A percentile compares a stretch with the other conserved stretches of the same genome.
Conservation (phyloP, 2,888 invertebrate species). For the Odontothrips loti region DNA sequence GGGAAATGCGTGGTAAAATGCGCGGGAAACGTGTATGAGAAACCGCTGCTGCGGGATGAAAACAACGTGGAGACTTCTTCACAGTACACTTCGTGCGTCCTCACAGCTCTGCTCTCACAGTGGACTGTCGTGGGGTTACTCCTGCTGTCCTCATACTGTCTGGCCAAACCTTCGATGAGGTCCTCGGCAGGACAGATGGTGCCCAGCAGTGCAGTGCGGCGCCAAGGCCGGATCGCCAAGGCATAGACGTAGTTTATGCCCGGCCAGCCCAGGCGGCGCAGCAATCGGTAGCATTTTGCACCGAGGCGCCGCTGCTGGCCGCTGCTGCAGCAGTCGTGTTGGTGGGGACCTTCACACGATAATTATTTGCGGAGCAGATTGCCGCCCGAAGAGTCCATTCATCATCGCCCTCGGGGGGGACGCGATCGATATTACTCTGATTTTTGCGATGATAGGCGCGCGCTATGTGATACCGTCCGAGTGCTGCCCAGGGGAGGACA, state of each 20-base stretch:
- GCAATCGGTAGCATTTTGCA: neutral
- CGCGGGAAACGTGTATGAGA: no score
- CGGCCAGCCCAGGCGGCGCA: neutral
- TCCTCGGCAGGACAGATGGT: no score
- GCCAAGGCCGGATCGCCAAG: neutral
- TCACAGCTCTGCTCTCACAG: no score
- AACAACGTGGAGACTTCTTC: no score
- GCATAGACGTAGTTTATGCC: no score
- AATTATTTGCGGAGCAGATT: neutral
- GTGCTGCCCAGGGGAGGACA: no score
- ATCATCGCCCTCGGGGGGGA: neutral
- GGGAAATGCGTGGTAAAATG: no score
- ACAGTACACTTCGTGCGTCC: no score
- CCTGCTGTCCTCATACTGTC: no score
- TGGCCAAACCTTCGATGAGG: no score
- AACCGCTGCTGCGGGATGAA: no score
- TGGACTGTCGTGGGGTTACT: no score
- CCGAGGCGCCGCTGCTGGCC: neutral
- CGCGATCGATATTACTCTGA: neutral
- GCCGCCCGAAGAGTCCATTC: neutral
- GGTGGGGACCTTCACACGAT: neutral
- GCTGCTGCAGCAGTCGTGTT: neutral
- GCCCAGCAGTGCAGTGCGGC: neutral
- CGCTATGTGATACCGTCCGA: neutral
- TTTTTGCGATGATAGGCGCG: neutral